Conservation (phyloP, 2,888 invertebrate genomes). For the Melangyna quadrimaculata region DNA sequence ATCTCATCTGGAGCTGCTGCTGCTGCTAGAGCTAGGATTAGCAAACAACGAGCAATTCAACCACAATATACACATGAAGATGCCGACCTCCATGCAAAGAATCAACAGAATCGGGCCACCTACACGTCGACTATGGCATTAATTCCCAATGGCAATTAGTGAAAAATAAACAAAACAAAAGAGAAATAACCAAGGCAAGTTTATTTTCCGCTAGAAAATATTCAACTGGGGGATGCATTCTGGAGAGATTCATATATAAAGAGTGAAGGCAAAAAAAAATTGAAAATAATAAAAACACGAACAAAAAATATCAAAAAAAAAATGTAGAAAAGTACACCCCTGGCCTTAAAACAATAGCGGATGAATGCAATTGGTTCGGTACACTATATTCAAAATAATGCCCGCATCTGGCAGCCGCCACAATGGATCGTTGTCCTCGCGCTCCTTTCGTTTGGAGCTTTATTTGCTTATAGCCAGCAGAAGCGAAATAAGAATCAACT, state of each 20-base stretch:
- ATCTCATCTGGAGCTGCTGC: background rate
- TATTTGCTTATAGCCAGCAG: constrained; percentile 65
- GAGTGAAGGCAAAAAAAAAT: constrained; percentile 16
- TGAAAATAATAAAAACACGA: constrained; percentile 47
- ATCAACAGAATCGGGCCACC: constrained; percentile 53
- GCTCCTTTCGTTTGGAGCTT: constrained; percentile 56
- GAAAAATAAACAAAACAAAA: constrained; percentile 56
- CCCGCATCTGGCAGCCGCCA: constrained; percentile 65
- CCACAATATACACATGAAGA: background rate
- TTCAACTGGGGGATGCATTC: constrained; percentile 46
- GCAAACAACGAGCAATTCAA: background rate
- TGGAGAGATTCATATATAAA: background rate
- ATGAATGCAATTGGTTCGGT: constrained; percentile 63
- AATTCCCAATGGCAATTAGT: constrained; percentile 71
- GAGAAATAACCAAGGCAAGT: constrained; percentile 45
- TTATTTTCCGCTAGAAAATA: constrained; percentile 61
- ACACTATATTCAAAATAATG: constrained; percentile 40
- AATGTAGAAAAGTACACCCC: constrained; percentile 65
- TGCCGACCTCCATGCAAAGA: constrained; percentile 24
- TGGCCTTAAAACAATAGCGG: constrained; percentile 69
- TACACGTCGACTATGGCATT: constrained; percentile 61
- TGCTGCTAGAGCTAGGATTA: background rate
- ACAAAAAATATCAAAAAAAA: constrained; percentile 20
- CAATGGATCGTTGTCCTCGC: constrained; percentile 68
- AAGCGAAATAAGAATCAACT: constrained; percentile 69